Evolutionary conservation across 2,113 vertebrate genomes (phyloP).

Genomic region (Myrmophylax atrothorax): DNA sequence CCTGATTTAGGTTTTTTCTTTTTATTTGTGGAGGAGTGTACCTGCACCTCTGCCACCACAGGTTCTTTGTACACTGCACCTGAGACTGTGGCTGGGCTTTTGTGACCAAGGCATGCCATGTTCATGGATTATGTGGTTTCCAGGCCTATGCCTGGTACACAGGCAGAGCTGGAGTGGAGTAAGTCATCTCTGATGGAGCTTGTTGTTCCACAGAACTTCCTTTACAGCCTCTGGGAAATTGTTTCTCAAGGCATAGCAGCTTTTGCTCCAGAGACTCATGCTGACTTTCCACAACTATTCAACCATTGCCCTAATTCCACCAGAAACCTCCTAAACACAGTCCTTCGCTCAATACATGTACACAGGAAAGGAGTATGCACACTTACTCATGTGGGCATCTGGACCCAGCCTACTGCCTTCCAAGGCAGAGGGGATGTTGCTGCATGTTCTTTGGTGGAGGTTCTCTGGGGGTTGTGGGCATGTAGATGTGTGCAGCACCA

Average conservation of each 20-base stretch:
- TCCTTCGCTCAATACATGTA: rapidly evolving
- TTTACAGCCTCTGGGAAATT: neutral
- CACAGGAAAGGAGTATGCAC: rapidly evolving
- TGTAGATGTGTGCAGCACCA: neutral
- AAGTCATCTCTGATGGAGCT: neutral
- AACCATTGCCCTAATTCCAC: neutral
- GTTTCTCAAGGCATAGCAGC: neutral
- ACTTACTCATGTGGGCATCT: rapidly evolving
- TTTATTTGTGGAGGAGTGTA: neutral
- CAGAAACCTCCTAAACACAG: neutral
- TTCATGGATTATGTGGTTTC: neutral
- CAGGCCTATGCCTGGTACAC: neutral
- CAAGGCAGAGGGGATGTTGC: neutral
- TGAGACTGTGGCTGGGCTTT: neutral
- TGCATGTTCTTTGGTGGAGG: rapidly evolving
- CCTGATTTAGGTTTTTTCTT: neutral
- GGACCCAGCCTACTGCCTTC: neutral
- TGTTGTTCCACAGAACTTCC: neutral
- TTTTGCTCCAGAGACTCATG: neutral
- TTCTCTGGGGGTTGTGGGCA: neutral
- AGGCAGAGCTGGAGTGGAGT: neutral
- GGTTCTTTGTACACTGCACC: neutral
- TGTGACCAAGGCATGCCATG: neutral
- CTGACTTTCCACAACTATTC: neutral
- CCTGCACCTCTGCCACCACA: neutral